These are phyloP conservation scores for Bombus impatiens DNA, from an alignment of 1,140 invertebrate genomes.

Conservation along the genomic window DNA sequence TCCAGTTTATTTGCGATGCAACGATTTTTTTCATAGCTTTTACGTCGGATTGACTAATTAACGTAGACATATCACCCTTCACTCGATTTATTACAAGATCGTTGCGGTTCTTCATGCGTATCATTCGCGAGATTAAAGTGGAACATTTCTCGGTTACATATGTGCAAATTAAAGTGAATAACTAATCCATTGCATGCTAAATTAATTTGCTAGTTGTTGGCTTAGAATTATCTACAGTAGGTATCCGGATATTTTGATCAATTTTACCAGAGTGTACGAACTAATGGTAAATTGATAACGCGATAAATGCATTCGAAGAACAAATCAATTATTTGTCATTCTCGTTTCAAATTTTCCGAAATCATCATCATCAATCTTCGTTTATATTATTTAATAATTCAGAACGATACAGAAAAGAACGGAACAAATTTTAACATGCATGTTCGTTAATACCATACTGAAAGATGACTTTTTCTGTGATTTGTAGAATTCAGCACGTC, in stretches of 20 bases:
- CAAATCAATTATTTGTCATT: too few relatives aligned
- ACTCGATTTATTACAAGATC: constrained; percentile 51
- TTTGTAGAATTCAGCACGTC: constrained; percentile 87
- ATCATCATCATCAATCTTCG: too few relatives aligned
- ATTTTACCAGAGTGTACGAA: too few relatives aligned
- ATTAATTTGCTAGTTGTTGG: not conserved
- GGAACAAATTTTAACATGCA: too few relatives aligned
- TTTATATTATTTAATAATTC: too few relatives aligned
- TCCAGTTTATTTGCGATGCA: not conserved
- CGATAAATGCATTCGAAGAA: too few relatives aligned
- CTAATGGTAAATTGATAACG: not conserved
- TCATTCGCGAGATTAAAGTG: not conserved
- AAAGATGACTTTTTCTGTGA: too few relatives aligned
- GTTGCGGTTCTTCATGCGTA: not conserved
- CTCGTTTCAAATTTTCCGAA: too few relatives aligned
- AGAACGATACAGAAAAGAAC: too few relatives aligned
- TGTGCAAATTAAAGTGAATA: not conserved
- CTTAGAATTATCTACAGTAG: not conserved
- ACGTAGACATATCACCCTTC: constrained; percentile 57
- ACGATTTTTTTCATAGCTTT: not conserved
- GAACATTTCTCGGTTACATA: not conserved
- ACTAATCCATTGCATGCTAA: not conserved
- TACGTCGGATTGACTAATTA: not conserved
- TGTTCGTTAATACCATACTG: too few relatives aligned
- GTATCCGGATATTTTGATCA: too few relatives aligned